Evolutionary conservation across 2,113 vertebrate species (phyloP).

Genomic region (Poecile atricapillus): DNA sequence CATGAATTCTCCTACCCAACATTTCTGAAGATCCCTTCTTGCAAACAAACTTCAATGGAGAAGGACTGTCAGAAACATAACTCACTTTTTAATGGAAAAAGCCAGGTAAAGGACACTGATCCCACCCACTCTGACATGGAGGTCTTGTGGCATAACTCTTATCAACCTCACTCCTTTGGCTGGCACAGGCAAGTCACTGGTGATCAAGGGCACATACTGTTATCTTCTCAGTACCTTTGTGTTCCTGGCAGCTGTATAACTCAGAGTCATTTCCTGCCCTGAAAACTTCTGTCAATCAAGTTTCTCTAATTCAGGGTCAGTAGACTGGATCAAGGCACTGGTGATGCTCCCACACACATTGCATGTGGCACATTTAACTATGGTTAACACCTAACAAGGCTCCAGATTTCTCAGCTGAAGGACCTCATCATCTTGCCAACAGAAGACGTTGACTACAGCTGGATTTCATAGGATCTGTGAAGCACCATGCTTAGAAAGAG

Average conservation of each 20-base stretch:
- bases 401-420: neutral
- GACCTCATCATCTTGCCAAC: neutral
- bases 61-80: neutral
- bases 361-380: neutral
- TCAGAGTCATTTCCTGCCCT: neutral
- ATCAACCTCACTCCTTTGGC: neutral
- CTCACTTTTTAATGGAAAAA: neutral
- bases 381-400: neutral
- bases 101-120: neutral
- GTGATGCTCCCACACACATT: accelerated
- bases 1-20: neutral
- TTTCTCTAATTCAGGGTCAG: neutral
- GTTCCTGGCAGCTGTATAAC: neutral
- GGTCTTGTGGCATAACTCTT: neutral
- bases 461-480: neutral
- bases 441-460: neutral
- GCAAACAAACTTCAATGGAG: neutral
- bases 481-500: neutral
- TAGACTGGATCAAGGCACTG: neutral
- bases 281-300: neutral
- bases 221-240: neutral
- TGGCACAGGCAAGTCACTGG: neutral
- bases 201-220: neutral
- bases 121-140: neutral
- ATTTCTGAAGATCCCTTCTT: neutral